A percentile compares a stretch with the other conserved stretches of the same genome.
Evolutionary conservation across 1,140 invertebrate genomes (phyloP).

Genomic region (Homalodisca vitripennis): DNA sequence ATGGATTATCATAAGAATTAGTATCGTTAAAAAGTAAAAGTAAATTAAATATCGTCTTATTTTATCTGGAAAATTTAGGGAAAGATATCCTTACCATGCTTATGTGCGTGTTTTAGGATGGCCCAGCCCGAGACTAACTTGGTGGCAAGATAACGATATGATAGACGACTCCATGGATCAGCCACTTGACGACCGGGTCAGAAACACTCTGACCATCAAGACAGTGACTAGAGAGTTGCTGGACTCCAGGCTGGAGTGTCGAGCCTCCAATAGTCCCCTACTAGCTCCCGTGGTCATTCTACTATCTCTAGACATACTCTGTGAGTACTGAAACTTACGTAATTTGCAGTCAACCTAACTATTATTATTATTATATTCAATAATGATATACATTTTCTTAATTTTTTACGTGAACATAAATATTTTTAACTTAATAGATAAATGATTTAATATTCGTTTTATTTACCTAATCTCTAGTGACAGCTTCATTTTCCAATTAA

Average conservation of each 20-base stretch:
- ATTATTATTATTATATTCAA: background rate
- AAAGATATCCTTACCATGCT: too few relatives aligned
- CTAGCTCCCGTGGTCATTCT: slow-evolving; percentile 66
- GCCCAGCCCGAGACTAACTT: slow-evolving; percentile 71
- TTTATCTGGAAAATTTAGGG: background rate
- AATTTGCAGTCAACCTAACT: background rate
- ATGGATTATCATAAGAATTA: background rate
- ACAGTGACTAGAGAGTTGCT: slow-evolving; percentile 64
- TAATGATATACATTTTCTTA: background rate
- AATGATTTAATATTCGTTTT: too few relatives aligned
- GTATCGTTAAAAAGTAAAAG: background rate
- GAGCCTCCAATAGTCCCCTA: slow-evolving; percentile 74
- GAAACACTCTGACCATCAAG: slow-evolving; percentile 62
- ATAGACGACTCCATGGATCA: slow-evolving; percentile 73
- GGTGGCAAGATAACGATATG: slow-evolving; percentile 77
- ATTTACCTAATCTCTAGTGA: too few relatives aligned
- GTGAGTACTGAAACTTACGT: slow-evolving; percentile 55
- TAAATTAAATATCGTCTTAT: background rate
- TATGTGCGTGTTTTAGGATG: slow-evolving; percentile 62
- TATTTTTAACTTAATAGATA: too few relatives aligned
- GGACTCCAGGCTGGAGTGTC: slow-evolving; percentile 65
- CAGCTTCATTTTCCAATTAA: too few relatives aligned
- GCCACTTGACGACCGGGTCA: slow-evolving; percentile 58
- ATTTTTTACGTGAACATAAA: background rate
- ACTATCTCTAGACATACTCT: slow-evolving; percentile 70